Evolutionary conservation across 2,888 invertebrate species (phyloP), one percentile per base, ranked within the genome.

Genomic region (Drosophila diplacantha): DNA sequence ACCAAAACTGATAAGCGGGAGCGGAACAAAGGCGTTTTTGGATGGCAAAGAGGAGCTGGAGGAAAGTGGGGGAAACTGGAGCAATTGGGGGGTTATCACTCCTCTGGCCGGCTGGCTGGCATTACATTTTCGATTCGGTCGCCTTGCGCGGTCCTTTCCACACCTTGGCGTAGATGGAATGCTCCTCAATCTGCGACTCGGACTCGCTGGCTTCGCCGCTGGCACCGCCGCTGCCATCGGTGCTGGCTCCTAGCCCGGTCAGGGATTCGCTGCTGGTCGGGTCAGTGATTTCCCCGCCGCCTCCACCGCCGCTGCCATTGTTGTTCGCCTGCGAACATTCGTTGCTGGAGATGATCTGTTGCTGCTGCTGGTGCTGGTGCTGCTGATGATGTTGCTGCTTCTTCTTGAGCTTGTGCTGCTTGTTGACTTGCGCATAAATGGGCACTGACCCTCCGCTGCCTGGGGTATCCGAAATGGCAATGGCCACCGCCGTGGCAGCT

Each of bases 61-160:
- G 22, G 24, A 16, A 44, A 20, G 5, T 59, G 32, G 26, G 35
- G 16, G 5, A 12, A 24, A 18, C 34, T 20, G n/a, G n/a, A n/a
- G 16, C 6, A 22, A 38, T 5, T 35, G 9, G n/a, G n/a, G 49
- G 37, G 41, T 16, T 12, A 57, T 67, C 64, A 37, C 44, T 29
- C 18, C 12, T 5, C 5, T n/a, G 2, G 24, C 32, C 24, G 29
- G 24, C 52, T 44, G 26, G n/a, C 34, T 37, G 88, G 87, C 88
- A 85, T 58, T 88, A 88, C 88, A 85, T 86, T 88, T 88, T 88
- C 24, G 85, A 86, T 85, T 88, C 88, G 74, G 86, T 84, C 56
- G 87, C 81, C 81, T 88, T 88, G 63, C 87, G 87, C 12, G 88
- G 87, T 69, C 88, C 89, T 74, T 88, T 89, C 89, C 89, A 89